These are phyloP conservation scores for Taxidea taxus DNA, from an alignment of 2,113 vertebrate genomes.

Conservation along the genomic window DNA sequence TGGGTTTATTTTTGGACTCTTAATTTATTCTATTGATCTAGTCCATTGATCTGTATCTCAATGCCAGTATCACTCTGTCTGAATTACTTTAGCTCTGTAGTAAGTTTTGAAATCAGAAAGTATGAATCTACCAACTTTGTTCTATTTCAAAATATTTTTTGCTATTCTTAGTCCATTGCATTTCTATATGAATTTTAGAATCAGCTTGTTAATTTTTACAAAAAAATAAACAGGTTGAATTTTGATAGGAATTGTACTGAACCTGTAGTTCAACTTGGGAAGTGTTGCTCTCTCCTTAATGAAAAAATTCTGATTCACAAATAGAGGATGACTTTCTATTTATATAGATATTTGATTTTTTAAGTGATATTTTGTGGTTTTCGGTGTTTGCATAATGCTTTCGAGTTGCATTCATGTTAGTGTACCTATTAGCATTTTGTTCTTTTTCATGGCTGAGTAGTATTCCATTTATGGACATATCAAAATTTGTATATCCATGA, in stretches of 20 bases:
- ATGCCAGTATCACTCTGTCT: not conserved
- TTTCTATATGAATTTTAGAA: not conserved
- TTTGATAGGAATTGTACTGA: not conserved
- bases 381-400: not conserved
- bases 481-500: not conserved
- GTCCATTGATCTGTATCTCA: not conserved
- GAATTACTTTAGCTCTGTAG: conserved; percentile 3
- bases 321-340: not conserved
- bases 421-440: not conserved
- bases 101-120: conserved; percentile 17
- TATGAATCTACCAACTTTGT: not conserved
- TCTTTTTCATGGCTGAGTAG: not conserved
- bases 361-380: not conserved
- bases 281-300: not conserved
- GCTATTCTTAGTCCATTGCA: not conserved
- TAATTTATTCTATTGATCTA: not conserved
- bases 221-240: not conserved
- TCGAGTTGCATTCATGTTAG: not conserved
- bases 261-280: not conserved
- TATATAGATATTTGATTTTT: not conserved
- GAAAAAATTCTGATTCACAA: not conserved
- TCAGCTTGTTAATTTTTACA: not conserved
- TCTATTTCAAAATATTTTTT: not conserved
- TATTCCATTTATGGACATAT: not conserved
- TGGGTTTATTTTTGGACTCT: not conserved